phyloP scores from a whole-genome alignment of 2,888 invertebrate species.

The Neuroscelio doddi region DNA sequence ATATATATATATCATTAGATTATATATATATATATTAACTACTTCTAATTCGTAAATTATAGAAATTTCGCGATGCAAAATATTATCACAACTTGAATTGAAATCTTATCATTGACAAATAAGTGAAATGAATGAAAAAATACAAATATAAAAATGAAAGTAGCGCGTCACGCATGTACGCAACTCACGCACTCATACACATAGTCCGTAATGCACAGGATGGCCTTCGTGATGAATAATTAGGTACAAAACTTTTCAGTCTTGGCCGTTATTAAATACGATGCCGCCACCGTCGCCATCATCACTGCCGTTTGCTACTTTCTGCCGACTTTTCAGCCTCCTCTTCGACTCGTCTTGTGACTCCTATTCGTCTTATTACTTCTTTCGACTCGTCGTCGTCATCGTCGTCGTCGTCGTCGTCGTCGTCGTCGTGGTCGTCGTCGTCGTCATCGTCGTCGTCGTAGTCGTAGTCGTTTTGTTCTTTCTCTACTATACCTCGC shows the following conservation, averaged over 20 bases:
- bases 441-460: slow-evolving; percentile 1
- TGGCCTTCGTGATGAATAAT: slow-evolving; percentile 67
- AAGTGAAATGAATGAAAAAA: no score
- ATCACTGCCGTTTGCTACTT: slow-evolving; percentile 7
- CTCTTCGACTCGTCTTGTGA: slow-evolving; percentile 1
- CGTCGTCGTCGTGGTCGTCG: background rate
- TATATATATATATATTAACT: no score
- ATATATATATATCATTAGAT: no score
- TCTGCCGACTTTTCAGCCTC: no score
- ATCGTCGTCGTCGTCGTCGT: no score
- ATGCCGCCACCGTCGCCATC: background rate
- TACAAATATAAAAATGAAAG: no score
- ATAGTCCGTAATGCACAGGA: slow-evolving; percentile 59
- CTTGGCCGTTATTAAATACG: slow-evolving; percentile 10
- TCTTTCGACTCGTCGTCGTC: background rate
- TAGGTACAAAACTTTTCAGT: slow-evolving; percentile 62
- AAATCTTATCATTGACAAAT: no score
- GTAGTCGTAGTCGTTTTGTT: slow-evolving; percentile 24
- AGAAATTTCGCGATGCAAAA: no score
- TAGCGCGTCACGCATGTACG: no score
- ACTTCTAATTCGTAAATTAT: no score
- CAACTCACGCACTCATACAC: slow-evolving; percentile 18
- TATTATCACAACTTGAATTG: no score
- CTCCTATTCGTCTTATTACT: slow-evolving; percentile 5
- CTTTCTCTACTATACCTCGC: slow-evolving; percentile 20